Evolutionary conservation across 2,888 invertebrate species (phyloP), one percentile per base, ranked within the genome.

Genomic region (Catocala fraxini): DNA sequence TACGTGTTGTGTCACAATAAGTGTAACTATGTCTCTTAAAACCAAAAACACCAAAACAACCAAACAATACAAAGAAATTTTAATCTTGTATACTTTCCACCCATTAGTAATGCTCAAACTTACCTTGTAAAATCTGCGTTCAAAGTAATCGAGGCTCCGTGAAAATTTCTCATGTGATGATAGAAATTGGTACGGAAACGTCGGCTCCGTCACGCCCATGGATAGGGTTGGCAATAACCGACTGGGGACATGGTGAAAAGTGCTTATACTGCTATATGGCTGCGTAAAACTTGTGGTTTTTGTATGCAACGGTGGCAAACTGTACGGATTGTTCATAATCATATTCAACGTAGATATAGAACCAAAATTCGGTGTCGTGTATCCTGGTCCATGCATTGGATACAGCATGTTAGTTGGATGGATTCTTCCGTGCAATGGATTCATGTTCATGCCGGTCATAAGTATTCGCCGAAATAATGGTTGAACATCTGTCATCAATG

Each of bases 41-140:
- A 15, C 15, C 15, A 15, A 2, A 2, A 15, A n/a, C n/a, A n/a
- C n/a, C n/a, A n/a, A n/a, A n/a, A n/a, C n/a, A n/a, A n/a, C n/a
- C n/a, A n/a, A n/a, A n/a, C 35, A 39, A 39, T 39, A 39, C 35
- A 39, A 39, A 25, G 25, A 4, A 25, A 0, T 15, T 15, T 15
- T 15, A 15, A 15, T 15, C 15, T 15, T 15, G 15, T 15, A 15
- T 15, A 15, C 25, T 25, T 25, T 1, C 35, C 35, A 9, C 1
- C 6, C 6, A 39, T 39, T 7, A 6, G 35, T 6, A 35, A n/a
- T 39, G 45, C 48, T 46, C n/a, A 56, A 52, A 68, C 80, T 76
- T 70, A 81, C 81, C 78, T 55, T 65, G 57, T 79, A 79, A 69
- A 82, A 80, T 59, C 71, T 65, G 41, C 76, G 67, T 63, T 81